Percentiles rank a stretch among this genome's conserved stretches.
These are phyloP conservation scores for Rhinolophus sinicus DNA, from an alignment of 2,113 vertebrate genomes.

Conservation along the genomic window DNA sequence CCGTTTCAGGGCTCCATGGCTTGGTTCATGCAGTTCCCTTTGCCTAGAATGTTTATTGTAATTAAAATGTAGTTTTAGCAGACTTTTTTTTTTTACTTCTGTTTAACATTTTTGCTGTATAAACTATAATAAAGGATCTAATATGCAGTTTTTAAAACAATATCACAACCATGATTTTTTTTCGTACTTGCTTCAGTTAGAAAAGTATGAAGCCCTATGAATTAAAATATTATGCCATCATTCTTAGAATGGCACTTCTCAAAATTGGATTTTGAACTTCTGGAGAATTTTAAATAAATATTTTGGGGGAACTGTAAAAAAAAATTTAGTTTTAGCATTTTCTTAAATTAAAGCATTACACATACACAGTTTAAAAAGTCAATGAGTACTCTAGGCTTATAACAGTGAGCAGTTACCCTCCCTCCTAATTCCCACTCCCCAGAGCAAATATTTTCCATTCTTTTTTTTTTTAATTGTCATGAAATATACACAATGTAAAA, in stretches of 20 bases:
- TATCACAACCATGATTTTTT: background rate
- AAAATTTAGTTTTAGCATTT: background rate
- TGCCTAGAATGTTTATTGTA: background rate
- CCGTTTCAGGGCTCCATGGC: background rate
- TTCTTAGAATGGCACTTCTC: background rate
- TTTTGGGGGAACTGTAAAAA: background rate
- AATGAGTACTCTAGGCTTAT: background rate
- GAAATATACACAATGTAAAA: background rate
- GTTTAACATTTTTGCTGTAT: background rate
- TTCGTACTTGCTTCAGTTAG: constrained; percentile 31
- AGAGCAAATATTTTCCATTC: background rate
- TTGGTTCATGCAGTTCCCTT: background rate
- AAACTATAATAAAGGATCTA: constrained; percentile 29
- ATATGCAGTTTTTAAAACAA: constrained; percentile 40
- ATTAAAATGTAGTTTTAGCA: background rate
- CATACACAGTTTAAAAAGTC: background rate
- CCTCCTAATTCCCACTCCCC: background rate
- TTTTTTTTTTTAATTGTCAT: background rate
- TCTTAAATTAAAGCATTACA: background rate
- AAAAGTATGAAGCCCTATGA: background rate
- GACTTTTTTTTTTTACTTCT: background rate
- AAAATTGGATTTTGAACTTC: constrained; percentile 12
- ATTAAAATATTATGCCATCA: background rate
- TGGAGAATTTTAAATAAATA: constrained; percentile 25
- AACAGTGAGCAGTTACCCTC: background rate